Conservation (phyloP, 2,888 invertebrate species). For the Dasypolia templi region DNA sequence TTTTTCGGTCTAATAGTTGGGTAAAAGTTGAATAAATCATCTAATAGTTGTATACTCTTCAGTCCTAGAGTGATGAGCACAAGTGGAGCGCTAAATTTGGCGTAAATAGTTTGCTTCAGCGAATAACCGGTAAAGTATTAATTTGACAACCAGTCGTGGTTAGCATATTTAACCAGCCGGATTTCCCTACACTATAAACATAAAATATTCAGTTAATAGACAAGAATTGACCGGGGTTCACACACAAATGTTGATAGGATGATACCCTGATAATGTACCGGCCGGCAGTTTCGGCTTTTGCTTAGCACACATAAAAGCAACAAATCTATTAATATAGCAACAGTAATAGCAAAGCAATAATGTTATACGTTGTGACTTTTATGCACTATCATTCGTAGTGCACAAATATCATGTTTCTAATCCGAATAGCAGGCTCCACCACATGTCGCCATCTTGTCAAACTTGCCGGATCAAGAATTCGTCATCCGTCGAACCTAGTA, state of each 20-base stretch:
- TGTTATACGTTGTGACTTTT: background rate
- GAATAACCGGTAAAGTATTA: background rate
- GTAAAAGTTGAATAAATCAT: background rate
- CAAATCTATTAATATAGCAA: background rate
- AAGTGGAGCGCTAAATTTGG: background rate
- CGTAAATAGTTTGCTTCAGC: too few species aligned
- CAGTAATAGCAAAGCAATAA: conserved; percentile 4
- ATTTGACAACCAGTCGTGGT: background rate
- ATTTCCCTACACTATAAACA: background rate
- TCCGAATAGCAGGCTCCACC: conserved; percentile 79
- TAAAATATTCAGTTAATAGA: background rate
- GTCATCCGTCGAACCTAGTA: conserved; percentile 78
- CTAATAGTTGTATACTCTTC: background rate
- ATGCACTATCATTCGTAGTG: conserved; percentile 1
- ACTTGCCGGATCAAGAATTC: conserved; percentile 85
- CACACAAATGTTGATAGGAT: background rate
- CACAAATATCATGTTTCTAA: conserved; percentile 70
- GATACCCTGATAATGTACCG: conserved; percentile 55
- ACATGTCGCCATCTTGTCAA: conserved; percentile 91
- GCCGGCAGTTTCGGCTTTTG: conserved; percentile 61
- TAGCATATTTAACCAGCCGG: background rate
- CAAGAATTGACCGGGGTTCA: conserved; percentile 12
- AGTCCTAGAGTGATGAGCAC: background rate
- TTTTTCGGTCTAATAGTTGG: background rate
- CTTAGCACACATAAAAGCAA: background rate